phyloP scores from a whole-genome alignment of 2,797 vertebrate genomes.

The Smutsia temminckii region DNA sequence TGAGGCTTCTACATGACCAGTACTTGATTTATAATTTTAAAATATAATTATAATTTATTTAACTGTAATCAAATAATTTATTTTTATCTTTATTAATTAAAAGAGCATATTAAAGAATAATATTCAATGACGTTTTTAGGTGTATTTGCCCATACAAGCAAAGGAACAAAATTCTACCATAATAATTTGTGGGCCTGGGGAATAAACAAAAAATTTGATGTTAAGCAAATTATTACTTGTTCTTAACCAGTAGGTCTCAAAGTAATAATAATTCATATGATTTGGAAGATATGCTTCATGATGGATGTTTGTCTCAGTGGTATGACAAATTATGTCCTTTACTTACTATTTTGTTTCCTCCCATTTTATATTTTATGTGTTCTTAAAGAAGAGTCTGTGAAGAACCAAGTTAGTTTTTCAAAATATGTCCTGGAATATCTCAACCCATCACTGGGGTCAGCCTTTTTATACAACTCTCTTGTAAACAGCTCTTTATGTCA shows the following conservation, averaged over 20 bases:
- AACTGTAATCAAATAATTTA: neutral
- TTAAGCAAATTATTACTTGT: neutral
- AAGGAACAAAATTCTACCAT: neutral
- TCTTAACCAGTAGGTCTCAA: neutral
- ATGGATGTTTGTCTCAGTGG: neutral
- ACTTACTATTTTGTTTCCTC: neutral
- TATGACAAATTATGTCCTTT: neutral
- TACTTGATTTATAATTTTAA: neutral
- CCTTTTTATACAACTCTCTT: neutral
- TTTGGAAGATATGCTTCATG: neutral
- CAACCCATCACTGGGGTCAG: neutral
- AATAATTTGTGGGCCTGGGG: neutral
- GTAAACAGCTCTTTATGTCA: neutral
- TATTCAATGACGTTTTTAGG: neutral
- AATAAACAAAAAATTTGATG: neutral
- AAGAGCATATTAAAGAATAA: neutral
- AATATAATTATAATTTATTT: neutral
- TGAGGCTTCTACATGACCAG: neutral
- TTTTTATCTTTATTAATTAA: neutral
- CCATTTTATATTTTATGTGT: neutral
- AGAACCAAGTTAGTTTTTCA: neutral
- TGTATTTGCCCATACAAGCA: neutral
- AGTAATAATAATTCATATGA: neutral
- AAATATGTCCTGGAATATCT: neutral
- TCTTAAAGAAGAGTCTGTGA: neutral